Evolutionary conservation across 2,888 invertebrate species (phyloP), one percentile per base, ranked within the genome.

Genomic region (Melitaea athalia): DNA sequence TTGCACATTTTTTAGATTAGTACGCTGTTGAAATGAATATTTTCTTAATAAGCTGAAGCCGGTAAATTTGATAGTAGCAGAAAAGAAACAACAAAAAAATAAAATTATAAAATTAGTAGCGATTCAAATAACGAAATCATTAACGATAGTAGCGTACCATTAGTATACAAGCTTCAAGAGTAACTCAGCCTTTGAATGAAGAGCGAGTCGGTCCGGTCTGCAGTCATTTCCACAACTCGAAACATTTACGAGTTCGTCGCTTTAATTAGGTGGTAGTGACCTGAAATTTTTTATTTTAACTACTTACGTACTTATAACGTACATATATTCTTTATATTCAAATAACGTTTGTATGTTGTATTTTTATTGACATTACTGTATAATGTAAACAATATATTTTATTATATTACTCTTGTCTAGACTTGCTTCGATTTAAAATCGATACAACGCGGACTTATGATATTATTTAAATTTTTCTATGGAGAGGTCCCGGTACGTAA

Each of bases 191-290:
- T 68, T 68, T 64, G 63, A 60, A 71, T 75, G 85, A 81, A 87
- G 75, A 78, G 79, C 79, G 79, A 81, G 80, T 38, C 42, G 15
- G n/a, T 83, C 75, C 79, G 5, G 77, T 77, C 81, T 85, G 86
- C 85, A 85, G 85, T 86, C 84, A 85, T 81, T 81, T 84, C 80
- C 81, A 79, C 82, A 79, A 80, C 81, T 83, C 79, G 75, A 75
- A 72, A 74, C 73, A 81, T 80, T 79, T 80, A 76, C 78, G 81
- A 67, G 55, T 67, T 62, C 49, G 55, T 76, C 78, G 81, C 82
- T 83, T 85, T 88, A 88, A 89, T 88, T 88, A 89, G 84, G 83
- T 80, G 74, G 79, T 76, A 71, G 77, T 78, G 77, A 80, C 77
- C 79, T 82, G 78, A 79, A 85, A 84, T 71, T 85, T 86, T 85